Evolutionary conservation across 2,113 vertebrate genomes (phyloP).

Genomic region (Oreochromis tanganicae): DNA sequence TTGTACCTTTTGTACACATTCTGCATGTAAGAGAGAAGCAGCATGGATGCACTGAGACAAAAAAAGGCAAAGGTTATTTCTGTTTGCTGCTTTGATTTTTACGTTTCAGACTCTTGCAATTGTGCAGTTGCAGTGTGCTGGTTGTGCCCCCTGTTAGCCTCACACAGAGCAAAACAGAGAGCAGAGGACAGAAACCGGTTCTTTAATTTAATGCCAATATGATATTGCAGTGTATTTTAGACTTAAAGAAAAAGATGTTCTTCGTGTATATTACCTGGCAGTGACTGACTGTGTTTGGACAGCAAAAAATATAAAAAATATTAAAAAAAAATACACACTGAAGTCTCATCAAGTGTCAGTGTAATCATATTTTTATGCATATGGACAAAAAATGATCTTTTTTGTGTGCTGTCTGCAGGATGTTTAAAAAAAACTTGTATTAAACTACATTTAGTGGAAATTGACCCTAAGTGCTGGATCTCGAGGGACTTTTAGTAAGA

Average conservation of each 20-base stretch:
- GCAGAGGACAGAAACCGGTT: background rate
- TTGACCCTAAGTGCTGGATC: background rate
- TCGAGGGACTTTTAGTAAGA: background rate
- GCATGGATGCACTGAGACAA: background rate
- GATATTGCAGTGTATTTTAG: background rate
- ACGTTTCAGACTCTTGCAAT: background rate
- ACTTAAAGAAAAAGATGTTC: background rate
- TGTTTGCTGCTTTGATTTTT: background rate
- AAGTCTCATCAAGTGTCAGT: background rate
- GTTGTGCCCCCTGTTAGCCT: background rate
- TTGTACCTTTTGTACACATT: background rate
- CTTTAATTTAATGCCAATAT: background rate
- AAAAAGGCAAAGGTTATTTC: background rate
- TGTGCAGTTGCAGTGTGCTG: background rate
- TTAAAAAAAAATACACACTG: background rate
- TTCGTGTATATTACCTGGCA: background rate
- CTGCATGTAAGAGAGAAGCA: background rate
- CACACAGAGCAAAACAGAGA: background rate
- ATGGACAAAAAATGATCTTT: accelerated
- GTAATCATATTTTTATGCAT: background rate
- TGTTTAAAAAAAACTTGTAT: background rate
- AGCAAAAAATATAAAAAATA: background rate
- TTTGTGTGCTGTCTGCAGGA: background rate
- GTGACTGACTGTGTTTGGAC: background rate
- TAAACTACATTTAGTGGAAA: background rate